Base-by-base conservation (phyloP, 2,797 vertebrate species). In the Sciurus carolinensis region DNA sequence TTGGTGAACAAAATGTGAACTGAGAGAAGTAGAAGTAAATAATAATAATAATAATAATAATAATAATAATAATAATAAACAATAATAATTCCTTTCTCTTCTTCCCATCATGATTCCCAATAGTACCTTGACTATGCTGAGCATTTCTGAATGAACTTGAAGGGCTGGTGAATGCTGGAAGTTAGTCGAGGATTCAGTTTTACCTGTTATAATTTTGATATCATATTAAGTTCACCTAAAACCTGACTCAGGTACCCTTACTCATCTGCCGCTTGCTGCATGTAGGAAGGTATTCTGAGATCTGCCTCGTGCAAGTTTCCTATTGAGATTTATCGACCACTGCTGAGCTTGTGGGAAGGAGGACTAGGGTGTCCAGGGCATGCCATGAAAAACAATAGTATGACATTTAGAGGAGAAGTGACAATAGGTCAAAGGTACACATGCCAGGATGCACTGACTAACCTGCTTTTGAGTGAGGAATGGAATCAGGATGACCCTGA, bases 1-100 rank as follows among this genome's bases (percentile, higher is more conserved):
- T 91, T 96, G 59, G 11, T 50, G 87, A 93, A 72, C 54, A 67
- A 89, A 76, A 87, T 57, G 47, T 95, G 92, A 92, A 42, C 44
- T 26, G 13, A 95, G 77, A 93, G 30, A 20, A 86, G 33, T 33
- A 87, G 33, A 18, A 90, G 24, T 54, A 83, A 69, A 33, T 44
- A n/a, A 52, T 72, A 47, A 24, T 8, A 81, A 67, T 66, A 15
- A 33, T n/a, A 72, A n/a, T 47, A n/a, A 47, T 72, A 52, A 24
- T 6, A 77, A 67, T 66, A 15, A 33, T n/a, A 72, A n/a, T 47
- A n/a, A 47, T 72, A 52, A 24, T 6, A 77, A 12, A 67, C 17
- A 8, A n/a, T 67, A 0, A 64, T 94, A 71, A 18, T 22, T 77
- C 9, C 33, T 62, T 36, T 86, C 36, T 54, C 33, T 69, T 82